These are phyloP conservation scores for Erethizon dorsatum DNA, from an alignment of 2,797 vertebrate genomes.

Conservation along the genomic window DNA sequence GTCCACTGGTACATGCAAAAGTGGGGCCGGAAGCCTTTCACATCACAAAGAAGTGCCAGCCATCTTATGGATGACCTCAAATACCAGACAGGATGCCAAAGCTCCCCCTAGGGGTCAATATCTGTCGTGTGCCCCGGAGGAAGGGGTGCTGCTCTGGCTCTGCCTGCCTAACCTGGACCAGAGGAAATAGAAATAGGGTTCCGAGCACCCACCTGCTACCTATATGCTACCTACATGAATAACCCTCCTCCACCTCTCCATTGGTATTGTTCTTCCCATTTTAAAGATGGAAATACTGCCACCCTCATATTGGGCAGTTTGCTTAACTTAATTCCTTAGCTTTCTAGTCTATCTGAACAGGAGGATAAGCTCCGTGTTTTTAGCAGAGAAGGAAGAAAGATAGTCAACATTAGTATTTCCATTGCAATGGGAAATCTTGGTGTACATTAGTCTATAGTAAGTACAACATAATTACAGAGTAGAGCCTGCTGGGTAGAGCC, in stretches of 20 bases:
- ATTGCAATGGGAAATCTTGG: not conserved
- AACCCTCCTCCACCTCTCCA: too few species aligned
- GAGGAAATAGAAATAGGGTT: not conserved
- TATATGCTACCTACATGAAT: fast-evolving
- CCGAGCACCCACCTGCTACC: not conserved
- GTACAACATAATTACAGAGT: not conserved
- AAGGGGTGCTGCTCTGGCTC: not conserved
- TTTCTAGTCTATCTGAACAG: not conserved
- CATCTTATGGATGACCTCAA: fast-evolving
- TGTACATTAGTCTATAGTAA: not conserved
- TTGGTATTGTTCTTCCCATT: not conserved
- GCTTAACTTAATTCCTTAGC: not conserved
- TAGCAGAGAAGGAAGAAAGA: not conserved
- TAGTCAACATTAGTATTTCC: not conserved
- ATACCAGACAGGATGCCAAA: not conserved
- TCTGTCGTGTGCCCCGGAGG: not conserved
- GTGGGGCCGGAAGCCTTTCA: not conserved
- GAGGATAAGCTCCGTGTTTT: not conserved
- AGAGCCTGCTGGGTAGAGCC: too few species aligned
- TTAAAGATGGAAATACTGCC: not conserved
- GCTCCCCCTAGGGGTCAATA: fast-evolving
- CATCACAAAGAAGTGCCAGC: not conserved
- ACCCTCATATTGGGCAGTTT: not conserved
- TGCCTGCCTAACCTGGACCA: not conserved
- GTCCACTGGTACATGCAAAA: not conserved